A percentile compares a stretch with the other conserved stretches of the same genome.
phyloP scores from a whole-genome alignment of 2,797 vertebrate species.

The Astyanax mexicanus region DNA sequence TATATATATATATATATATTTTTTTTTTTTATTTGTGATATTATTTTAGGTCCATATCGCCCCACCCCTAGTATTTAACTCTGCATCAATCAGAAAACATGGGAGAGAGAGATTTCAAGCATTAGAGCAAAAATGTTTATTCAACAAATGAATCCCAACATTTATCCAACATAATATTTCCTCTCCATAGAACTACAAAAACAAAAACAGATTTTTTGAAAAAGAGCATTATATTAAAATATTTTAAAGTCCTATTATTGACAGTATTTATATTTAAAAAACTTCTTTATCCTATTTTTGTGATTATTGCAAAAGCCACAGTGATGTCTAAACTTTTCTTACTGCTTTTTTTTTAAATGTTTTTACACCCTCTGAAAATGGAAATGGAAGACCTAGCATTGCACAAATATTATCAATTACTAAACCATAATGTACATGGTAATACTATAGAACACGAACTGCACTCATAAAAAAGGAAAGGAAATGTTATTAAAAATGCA shows the following conservation, averaged over 20 bases:
- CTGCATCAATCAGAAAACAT: not conserved
- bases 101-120: not conserved
- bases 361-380: no score
- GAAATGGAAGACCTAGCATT: not conserved
- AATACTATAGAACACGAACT: not conserved
- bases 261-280: not conserved
- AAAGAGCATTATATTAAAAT: not conserved
- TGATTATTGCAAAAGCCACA: not conserved
- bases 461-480: not conserved
- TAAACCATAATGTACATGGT: not conserved
- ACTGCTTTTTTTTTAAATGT: no score
- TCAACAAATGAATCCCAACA: not conserved
- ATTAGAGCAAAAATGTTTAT: not conserved
- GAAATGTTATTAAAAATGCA: not conserved
- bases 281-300: not conserved
- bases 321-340: not conserved
- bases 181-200: no score
- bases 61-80: no score
- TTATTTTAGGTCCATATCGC: no score
- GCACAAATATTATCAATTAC: not conserved
- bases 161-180: not conserved
- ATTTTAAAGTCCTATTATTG: not conserved
- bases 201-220: not conserved
- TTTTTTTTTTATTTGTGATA: no score
- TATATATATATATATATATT: no score